Conservation (phyloP, 2,888 invertebrate species). For the Baccha elongata region DNA sequence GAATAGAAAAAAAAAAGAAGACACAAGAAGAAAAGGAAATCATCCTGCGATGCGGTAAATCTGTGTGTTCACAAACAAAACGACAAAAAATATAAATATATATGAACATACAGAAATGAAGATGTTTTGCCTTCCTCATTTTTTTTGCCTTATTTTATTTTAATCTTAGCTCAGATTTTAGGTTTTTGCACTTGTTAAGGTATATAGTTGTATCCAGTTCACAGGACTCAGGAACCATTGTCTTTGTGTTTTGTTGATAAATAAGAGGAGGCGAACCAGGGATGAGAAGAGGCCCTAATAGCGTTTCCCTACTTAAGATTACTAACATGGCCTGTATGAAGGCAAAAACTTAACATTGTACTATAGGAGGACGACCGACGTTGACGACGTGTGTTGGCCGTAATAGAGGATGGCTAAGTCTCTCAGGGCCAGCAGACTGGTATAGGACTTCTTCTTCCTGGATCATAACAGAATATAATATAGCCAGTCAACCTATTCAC, state of each 20-base stretch:
- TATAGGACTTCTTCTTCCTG: conserved; percentile 58
- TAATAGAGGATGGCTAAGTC: conserved; percentile 59
- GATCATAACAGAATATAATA: neutral
- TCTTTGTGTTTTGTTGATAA: conserved; percentile 48
- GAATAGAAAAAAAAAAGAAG: conserved; percentile 35
- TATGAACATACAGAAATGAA: conserved; percentile 11
- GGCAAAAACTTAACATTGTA: conserved; percentile 72
- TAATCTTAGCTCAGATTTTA: conserved; percentile 53
- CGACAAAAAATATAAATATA: conserved; percentile 15
- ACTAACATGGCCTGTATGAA: conserved; percentile 64
- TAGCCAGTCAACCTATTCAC: conserved; percentile 27
- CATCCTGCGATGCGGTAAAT: conserved; percentile 72
- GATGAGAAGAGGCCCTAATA: conserved; percentile 43
- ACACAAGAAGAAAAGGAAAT: conserved; percentile 63
- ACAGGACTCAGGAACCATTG: conserved; percentile 60
- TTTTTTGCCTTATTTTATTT: conserved; percentile 34
- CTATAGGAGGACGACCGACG: conserved; percentile 4
- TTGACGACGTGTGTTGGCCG: conserved; percentile 10
- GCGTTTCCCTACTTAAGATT: conserved; percentile 64
- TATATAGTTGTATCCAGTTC: conserved; percentile 59
- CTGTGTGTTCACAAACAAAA: conserved; percentile 66
- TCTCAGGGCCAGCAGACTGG: conserved; percentile 71
- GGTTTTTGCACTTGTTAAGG: conserved; percentile 19
- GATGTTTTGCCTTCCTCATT: conserved; percentile 68
- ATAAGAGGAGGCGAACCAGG: conserved; percentile 21